Percentiles rank a stretch among this genome's conserved stretches.
phyloP scores from a whole-genome alignment of 2,888 invertebrate species.

The Synanthedon andrenaeformis region DNA sequence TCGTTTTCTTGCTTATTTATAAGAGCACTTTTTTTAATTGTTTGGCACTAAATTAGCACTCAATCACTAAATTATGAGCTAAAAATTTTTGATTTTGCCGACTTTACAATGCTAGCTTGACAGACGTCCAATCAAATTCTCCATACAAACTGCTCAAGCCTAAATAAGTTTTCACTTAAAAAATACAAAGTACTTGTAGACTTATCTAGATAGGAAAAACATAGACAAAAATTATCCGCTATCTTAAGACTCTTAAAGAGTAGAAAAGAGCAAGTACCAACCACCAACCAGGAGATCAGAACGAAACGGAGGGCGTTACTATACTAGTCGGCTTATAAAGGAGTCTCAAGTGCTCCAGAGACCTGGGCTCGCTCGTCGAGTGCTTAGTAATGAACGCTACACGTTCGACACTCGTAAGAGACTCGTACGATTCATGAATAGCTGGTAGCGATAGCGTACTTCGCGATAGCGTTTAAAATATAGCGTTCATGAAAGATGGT shows the following conservation, averaged over 20 bases:
- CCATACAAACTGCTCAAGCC: no score
- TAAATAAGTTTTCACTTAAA: no score
- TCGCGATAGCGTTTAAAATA: neutral
- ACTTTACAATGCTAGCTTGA: no score
- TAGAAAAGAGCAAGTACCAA: constrained; percentile 21
- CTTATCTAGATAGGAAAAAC: no score
- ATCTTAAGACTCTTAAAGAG: constrained; percentile 2
- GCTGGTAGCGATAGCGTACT: constrained; percentile 16
- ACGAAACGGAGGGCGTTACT: constrained; percentile 21
- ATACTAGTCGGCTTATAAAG: constrained; percentile 30
- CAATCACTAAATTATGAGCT: no score
- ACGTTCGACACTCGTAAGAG: constrained; percentile 15
- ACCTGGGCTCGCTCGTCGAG: constrained; percentile 18
- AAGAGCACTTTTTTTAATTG: no score
- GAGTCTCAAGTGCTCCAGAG: constrained; percentile 29
- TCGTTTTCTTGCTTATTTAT: no score
- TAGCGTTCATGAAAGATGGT: constrained; percentile 12
- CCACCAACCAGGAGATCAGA: constrained; percentile 12
- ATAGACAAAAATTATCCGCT: no score
- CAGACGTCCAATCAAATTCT: no score
- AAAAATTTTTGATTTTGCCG: no score
- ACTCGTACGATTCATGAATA: constrained; percentile 10
- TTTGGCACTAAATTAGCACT: no score
- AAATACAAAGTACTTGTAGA: constrained; percentile 10
- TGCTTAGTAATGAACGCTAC: constrained; percentile 22